These are phyloP conservation scores for Molossus molossus DNA, from an alignment of 2,797 vertebrate species.

Conservation along the genomic window DNA sequence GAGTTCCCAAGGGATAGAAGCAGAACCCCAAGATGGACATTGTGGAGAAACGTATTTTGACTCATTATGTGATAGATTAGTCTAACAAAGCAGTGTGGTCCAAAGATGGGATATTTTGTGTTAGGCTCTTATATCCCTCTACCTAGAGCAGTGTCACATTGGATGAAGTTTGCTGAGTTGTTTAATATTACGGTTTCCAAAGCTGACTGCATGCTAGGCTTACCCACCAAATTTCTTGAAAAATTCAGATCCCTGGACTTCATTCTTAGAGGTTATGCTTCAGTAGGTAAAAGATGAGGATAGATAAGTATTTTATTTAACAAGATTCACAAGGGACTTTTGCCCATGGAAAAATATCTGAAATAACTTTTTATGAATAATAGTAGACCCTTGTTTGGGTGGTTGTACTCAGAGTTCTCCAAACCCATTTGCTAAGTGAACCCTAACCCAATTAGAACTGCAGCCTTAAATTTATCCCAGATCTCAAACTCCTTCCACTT, in stretches of 20 bases:
- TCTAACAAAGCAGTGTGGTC: background rate
- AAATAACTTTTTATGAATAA: constrained; percentile 21
- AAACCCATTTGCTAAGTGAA: background rate
- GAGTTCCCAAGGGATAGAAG: background rate
- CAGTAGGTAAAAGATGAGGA: background rate
- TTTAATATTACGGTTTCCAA: background rate
- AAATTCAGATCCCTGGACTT: background rate
- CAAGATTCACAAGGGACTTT: background rate
- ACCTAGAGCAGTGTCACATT: background rate
- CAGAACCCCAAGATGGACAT: background rate
- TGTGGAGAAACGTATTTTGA: background rate
- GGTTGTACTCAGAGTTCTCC: background rate
- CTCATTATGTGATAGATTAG: background rate
- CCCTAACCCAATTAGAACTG: background rate
- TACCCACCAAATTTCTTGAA: constrained; percentile 19
- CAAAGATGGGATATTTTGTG: constrained; percentile 23
- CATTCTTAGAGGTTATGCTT: background rate
- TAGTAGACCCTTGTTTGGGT: constrained; percentile 9
- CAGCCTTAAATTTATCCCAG: background rate
- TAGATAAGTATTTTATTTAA: background rate
- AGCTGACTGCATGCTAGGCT: background rate
- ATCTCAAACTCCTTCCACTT: background rate
- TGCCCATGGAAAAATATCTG: background rate
- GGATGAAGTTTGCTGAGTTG: background rate
- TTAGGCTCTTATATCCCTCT: background rate